Conservation (phyloP, 2,113 vertebrate species). For the Nothobranchius kuhntae region DNA sequence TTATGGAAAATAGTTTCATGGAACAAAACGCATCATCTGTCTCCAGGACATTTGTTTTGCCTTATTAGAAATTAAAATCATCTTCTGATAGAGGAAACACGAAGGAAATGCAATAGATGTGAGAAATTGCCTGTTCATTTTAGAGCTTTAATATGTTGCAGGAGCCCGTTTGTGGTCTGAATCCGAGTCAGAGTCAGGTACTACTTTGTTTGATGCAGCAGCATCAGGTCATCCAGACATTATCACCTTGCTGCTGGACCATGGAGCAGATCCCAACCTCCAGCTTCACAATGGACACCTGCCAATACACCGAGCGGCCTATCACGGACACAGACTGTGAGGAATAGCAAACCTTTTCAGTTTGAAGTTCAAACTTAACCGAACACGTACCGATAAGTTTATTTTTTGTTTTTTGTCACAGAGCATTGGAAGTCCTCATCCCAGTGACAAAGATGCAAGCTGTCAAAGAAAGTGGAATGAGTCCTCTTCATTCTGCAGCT, state of each 20-base stretch:
- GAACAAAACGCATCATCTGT: too few species aligned
- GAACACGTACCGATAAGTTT: too few species aligned
- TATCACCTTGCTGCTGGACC: slow-evolving; percentile 85
- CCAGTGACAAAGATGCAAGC: slow-evolving; percentile 83
- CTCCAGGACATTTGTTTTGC: too few species aligned
- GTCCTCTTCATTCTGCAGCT: slow-evolving; percentile 92
- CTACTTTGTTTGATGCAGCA: slow-evolving; percentile 90
- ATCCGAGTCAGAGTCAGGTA: slow-evolving; percentile 82
- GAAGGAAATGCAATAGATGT: too few species aligned
- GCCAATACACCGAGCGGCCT: slow-evolving; percentile 92
- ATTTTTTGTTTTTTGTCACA: slow-evolving; percentile 52
- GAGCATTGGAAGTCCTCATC: slow-evolving; percentile 85
- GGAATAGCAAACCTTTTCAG: slow-evolving; percentile 30
- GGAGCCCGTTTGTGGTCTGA: slow-evolving; percentile 84
- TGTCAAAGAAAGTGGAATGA: slow-evolving; percentile 92
- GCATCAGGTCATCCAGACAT: slow-evolving; percentile 91
- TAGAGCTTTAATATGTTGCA: slow-evolving; percentile 46
- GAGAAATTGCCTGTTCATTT: slow-evolving; percentile 3
- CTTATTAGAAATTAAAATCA: too few species aligned
- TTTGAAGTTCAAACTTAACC: slow-evolving; percentile 1
- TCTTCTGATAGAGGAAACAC: not conserved
- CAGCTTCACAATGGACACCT: slow-evolving; percentile 90
- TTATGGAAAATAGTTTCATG: not conserved
- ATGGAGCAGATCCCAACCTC: slow-evolving; percentile 90
- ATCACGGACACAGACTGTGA: slow-evolving; percentile 92